Evolutionary conservation across 2,888 invertebrate species (phyloP), one percentile per base, ranked within the genome.

Genomic region (Cloeon dipterum): DNA sequence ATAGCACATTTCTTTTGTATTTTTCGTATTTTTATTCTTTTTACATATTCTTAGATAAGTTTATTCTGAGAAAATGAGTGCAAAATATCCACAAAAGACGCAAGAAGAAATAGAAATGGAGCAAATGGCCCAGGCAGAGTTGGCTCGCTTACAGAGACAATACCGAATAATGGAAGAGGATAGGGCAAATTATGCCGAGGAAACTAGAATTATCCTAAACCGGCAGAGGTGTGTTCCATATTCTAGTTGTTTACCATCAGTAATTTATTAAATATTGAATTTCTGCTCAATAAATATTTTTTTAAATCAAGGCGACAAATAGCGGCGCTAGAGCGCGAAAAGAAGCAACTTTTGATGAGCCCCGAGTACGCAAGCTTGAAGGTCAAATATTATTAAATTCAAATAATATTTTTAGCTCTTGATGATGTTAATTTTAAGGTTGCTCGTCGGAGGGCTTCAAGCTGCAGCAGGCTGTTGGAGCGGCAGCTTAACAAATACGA

Each of bases 141-240:
- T 83, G 47, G 62, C 69, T 14, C 71, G 82, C 43, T 56, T 89
- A 29, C 77, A 78, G 46, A 65, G 83, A 49, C 55, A 72, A 65
- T 76, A 74, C 51, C 65, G 81, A 14, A 74, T 81, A 45, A 81
- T 83, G 78, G 81, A 85, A 53, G 70, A 74, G 41, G 79, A 82
- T 52, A 62, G 78, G 2, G 61, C 66, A 10, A 65, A 70, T 0
- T 79, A 77, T 48, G 65, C 66, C 37, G 73, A 70, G 48, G 74
- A 77, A 49, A 70, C 70, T 18, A 69, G 69, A 46, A 66, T 70
- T 5, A 67, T 72, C 29, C 52, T 61, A 35, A 45, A 51, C 23
- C 57, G 54, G 46, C 59, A 61, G 40, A 58, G 53, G 58, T 8
- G n/a, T 5, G 29, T n/a, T n/a, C 8, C n/a, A 14, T 8, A 21